These are phyloP conservation scores for Cephus runcator DNA, from an alignment of 2,888 invertebrate species.

Conservation along the genomic window DNA sequence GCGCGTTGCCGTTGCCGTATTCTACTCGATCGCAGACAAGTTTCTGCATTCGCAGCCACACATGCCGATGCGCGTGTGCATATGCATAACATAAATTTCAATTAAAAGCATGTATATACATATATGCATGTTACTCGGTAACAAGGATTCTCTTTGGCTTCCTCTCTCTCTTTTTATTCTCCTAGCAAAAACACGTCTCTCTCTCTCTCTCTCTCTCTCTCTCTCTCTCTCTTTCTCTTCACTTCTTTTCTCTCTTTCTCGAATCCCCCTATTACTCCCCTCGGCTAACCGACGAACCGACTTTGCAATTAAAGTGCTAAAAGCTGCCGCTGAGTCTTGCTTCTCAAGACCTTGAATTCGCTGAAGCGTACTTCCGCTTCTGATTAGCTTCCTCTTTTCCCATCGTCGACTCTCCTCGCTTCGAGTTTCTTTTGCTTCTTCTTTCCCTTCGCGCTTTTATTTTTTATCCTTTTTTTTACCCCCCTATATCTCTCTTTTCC, in stretches of 20 bases:
- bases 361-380: constrained; percentile 55
- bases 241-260: constrained; percentile 1
- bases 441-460: constrained; percentile 8
- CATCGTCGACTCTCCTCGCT: constrained; percentile 12
- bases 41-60: neutral
- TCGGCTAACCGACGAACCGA: constrained; percentile 22
- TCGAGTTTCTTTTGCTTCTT: constrained; percentile 9
- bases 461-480: constrained; percentile 12
- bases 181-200: neutral
- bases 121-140: neutral
- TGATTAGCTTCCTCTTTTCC: constrained; percentile 64
- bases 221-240: neutral
- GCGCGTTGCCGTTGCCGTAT: neutral
- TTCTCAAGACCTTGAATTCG: constrained; percentile 20
- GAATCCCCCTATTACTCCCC: neutral
- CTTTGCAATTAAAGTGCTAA: constrained; percentile 4
- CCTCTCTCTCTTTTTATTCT: neutral
- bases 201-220: neutral
- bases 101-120: neutral
- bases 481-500: neutral
- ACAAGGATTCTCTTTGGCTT: neutral
- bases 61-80: neutral
- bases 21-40: neutral
- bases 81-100: neutral
- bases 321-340: constrained; percentile 14